These are phyloP conservation scores for Chloropsis hardwickii DNA, from an alignment of 2,113 vertebrate genomes.

Conservation along the genomic window DNA sequence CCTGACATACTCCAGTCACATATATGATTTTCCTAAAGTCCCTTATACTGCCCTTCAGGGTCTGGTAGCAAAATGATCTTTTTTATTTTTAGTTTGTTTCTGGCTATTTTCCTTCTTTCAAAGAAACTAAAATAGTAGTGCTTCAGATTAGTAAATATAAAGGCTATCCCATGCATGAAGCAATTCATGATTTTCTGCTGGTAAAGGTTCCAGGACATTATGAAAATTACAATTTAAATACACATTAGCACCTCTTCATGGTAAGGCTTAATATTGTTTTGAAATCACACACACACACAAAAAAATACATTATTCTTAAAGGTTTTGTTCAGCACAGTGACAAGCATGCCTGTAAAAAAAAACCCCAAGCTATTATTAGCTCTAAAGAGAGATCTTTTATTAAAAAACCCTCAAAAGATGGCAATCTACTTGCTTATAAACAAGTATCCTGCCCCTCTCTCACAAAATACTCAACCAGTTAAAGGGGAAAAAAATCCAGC, in stretches of 20 bases:
- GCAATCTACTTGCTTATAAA: background rate
- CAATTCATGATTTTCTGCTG: background rate
- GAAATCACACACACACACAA: background rate
- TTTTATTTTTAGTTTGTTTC: background rate
- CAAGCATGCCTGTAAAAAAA: background rate
- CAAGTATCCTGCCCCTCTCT: background rate
- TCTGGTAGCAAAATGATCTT: background rate
- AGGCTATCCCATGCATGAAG: background rate
- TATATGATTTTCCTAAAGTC: fast-evolving
- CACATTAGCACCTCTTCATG: background rate
- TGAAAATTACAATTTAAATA: background rate
- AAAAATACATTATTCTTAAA: background rate
- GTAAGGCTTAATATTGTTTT: background rate
- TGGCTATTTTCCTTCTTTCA: background rate
- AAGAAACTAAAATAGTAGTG: background rate
- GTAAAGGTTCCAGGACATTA: background rate
- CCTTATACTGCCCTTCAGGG: background rate
- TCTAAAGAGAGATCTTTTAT: background rate
- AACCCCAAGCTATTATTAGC: background rate
- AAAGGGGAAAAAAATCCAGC: background rate
- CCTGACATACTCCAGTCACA: background rate
- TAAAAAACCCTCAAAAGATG: background rate
- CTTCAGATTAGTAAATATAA: background rate
- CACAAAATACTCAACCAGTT: background rate
- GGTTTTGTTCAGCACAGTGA: background rate